Base-by-base conservation (phyloP, 2,888 invertebrate species). In the Nephrotoma guestfalica region DNA sequence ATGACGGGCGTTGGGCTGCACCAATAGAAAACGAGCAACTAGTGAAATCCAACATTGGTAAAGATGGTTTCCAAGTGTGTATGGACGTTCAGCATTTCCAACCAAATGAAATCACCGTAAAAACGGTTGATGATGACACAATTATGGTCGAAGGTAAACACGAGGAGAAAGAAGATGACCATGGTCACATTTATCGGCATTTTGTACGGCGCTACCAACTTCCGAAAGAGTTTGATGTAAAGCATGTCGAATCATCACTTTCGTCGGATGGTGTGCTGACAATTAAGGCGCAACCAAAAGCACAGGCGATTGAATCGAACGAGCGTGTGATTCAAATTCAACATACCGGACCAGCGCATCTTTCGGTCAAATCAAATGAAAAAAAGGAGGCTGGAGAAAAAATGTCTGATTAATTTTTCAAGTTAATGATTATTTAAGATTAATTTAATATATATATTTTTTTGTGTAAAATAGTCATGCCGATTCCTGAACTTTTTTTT, bases 181-280 rank as follows among this genome's bases (percentile, higher is more conserved):
- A 95, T 88, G 96, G 96, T 0, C 95, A 91, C 90, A 94, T 97
- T 87, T 95, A 96, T 6, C 93, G 97, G 83, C 96, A 97, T 90
- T 97, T 97, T 90, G 93, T 93, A 3, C 93, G 97, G 87, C 93
- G 93, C 87, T 96, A 96, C 90, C 91, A 94, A 88, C 91, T 96
- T 13, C 96, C 96, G 4, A 91, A 93, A 83, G 94, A 93, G 83
- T 94, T 94, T 88, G 95, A 97, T 87, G 93, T 94, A 3, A 93
- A 94, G 4, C 94, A 95, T 88, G 93, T 97, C 3, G 93, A 94
- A 86, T 96, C 97, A 87, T 94, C 94, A 4, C 91, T 97, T 43
- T 96, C 96, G 7, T 95, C 96, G 0, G 97, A 97, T 89, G 97
- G 97, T 1, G 94, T 97, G 84, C 92, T 96, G 47, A 96, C 95